These are phyloP conservation scores for Balearica regulorum DNA, from an alignment of 2,797 vertebrate genomes.

Conservation along the genomic window DNA sequence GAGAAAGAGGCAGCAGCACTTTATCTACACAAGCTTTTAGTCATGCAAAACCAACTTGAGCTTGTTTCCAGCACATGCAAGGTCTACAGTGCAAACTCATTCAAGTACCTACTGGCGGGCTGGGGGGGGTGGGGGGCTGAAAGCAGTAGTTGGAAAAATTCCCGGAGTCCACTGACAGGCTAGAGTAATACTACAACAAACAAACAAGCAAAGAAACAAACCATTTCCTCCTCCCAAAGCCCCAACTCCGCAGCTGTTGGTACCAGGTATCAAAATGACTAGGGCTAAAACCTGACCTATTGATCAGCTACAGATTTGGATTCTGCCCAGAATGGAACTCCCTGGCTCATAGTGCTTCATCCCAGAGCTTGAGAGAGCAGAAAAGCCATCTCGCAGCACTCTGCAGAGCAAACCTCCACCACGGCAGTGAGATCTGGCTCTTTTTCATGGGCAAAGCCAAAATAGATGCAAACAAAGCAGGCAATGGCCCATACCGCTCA, in stretches of 20 bases:
- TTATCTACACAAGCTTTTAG: neutral
- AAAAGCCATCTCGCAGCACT: neutral
- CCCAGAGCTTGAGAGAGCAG: neutral
- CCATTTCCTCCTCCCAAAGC: neutral
- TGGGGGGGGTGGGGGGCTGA: too few relatives aligned
- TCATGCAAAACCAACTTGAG: neutral
- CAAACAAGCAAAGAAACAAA: neutral
- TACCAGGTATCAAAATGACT: neutral
- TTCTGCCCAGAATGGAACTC: neutral
- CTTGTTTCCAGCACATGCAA: neutral
- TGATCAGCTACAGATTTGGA: neutral
- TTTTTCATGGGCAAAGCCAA: neutral
- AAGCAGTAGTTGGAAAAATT: neutral
- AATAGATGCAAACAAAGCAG: neutral
- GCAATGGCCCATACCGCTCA: fast-evolving
- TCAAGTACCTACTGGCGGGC: neutral
- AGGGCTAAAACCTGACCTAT: neutral
- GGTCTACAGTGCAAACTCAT: neutral
- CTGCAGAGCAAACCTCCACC: neutral
- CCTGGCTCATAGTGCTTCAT: neutral
- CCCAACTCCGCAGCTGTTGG: neutral
- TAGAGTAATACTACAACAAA: neutral
- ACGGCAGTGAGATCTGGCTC: neutral
- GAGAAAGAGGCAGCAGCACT: neutral
- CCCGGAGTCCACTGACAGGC: neutral